Percentiles rank a stretch among this genome's conserved stretches.
These are phyloP conservation scores for Sipha maydis DNA, from an alignment of 2,888 invertebrate species.

Conservation along the genomic window DNA sequence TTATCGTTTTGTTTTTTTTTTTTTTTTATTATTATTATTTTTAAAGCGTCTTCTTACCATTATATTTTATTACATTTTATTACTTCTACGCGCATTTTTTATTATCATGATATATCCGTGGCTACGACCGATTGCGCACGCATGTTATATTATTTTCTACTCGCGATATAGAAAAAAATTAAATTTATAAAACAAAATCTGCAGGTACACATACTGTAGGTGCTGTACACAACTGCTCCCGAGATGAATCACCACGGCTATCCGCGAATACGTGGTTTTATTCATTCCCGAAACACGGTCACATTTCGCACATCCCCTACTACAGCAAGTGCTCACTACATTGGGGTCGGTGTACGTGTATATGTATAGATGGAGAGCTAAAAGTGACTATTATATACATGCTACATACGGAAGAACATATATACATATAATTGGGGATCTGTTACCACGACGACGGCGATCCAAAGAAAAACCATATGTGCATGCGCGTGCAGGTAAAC, in stretches of 20 bases:
- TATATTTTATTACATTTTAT: too few relatives aligned
- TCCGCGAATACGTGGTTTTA: background rate
- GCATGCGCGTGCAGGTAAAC: background rate
- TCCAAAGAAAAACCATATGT: conserved; percentile 1
- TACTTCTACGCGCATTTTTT: too few relatives aligned
- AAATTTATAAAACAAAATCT: too few relatives aligned
- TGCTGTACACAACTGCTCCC: background rate
- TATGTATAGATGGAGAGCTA: background rate
- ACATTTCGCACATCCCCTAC: background rate
- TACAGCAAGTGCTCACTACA: background rate
- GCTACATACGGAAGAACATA: background rate
- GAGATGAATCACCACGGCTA: conserved; percentile 12
- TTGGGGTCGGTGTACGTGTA: background rate
- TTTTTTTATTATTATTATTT: too few relatives aligned
- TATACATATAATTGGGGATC: too few relatives aligned
- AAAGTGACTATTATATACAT: background rate
- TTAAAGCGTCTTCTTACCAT: too few relatives aligned
- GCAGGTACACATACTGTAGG: too few relatives aligned
- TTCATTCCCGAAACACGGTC: background rate
- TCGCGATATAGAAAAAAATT: too few relatives aligned
- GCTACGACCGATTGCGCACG: too few relatives aligned
- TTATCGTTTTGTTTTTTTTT: too few relatives aligned
- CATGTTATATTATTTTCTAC: too few relatives aligned
- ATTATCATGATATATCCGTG: too few relatives aligned
- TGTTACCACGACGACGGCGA: conserved; percentile 35